Evolutionary conservation across 1,140 invertebrate species (phyloP).

Genomic region (Cotesia typhae): DNA sequence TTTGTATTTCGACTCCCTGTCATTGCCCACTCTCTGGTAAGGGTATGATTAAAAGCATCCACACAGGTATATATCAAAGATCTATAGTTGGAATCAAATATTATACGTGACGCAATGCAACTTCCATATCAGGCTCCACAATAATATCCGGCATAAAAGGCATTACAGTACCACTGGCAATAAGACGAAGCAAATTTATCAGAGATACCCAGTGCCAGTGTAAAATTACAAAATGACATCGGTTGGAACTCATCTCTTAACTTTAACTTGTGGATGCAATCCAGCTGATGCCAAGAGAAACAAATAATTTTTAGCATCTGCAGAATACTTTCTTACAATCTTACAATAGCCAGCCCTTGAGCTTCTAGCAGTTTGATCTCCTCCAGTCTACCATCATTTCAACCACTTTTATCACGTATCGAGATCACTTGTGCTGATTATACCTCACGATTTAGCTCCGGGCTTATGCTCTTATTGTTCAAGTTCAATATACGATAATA

Average conservation of each 20-base stretch:
- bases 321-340: neutral
- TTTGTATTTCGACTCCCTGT: conserved; percentile 7
- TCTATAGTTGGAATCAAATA: conserved; percentile 37
- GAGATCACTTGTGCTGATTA: conserved; percentile 2
- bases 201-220: neutral
- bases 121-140: neutral
- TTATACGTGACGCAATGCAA: conserved; percentile 33
- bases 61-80: neutral
- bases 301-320: neutral
- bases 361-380: conserved; percentile 1
- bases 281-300: too few relatives aligned
- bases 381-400: neutral
- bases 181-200: conserved; percentile 1
- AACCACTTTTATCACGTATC: conserved; percentile 12
- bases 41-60: neutral
- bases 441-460: neutral
- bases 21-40: conserved; percentile 14
- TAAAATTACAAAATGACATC: conserved; percentile 29
- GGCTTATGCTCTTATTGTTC: too few relatives aligned
- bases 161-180: too few relatives aligned
- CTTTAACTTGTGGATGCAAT: too few relatives aligned
- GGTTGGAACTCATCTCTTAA: neutral
- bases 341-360: neutral
- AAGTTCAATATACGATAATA: too few relatives aligned
- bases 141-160: too few relatives aligned